Evolutionary conservation across 2,888 invertebrate species (phyloP).

Genomic region (Litoditis marina): DNA sequence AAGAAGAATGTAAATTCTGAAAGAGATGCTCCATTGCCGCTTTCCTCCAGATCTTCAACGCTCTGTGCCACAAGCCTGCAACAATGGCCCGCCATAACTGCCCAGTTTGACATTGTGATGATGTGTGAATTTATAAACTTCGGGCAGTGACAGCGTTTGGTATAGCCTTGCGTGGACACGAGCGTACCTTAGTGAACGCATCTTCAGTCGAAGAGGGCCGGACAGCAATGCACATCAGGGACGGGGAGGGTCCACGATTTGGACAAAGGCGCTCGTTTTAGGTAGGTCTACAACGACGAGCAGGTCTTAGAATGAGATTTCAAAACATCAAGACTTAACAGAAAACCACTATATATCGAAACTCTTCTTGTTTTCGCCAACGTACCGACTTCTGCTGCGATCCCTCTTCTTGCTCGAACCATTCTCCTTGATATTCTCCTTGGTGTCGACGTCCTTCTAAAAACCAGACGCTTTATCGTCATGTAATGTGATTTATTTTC

Average conservation of each 20-base stretch:
- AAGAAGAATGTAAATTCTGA: no score
- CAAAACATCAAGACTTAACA: not conserved
- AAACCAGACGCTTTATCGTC: no score
- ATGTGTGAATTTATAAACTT: not conserved
- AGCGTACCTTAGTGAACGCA: constrained; percentile 15
- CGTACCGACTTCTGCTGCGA: constrained; percentile 12
- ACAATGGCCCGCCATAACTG: constrained; percentile 9
- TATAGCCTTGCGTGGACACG: constrained; percentile 10
- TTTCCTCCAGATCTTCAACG: constrained; percentile 1
- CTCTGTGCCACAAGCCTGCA: constrained; percentile 16
- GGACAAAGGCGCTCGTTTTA: constrained; percentile 8
- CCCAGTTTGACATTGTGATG: not conserved
- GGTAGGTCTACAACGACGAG: constrained; percentile 20
- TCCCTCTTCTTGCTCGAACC: not conserved
- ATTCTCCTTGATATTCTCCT: constrained; percentile 7
- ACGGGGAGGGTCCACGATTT: not conserved
- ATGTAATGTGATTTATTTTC: no score
- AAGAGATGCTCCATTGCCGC: no score
- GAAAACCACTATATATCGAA: not conserved
- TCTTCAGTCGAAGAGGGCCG: constrained; percentile 1
- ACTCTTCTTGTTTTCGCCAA: no score
- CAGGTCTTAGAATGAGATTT: not conserved
- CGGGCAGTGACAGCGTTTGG: not conserved
- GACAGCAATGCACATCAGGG: not conserved
- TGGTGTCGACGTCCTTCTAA: no score